Conservation (phyloP, 2,797 vertebrate genomes). For the Malacoraja senta region DNA sequence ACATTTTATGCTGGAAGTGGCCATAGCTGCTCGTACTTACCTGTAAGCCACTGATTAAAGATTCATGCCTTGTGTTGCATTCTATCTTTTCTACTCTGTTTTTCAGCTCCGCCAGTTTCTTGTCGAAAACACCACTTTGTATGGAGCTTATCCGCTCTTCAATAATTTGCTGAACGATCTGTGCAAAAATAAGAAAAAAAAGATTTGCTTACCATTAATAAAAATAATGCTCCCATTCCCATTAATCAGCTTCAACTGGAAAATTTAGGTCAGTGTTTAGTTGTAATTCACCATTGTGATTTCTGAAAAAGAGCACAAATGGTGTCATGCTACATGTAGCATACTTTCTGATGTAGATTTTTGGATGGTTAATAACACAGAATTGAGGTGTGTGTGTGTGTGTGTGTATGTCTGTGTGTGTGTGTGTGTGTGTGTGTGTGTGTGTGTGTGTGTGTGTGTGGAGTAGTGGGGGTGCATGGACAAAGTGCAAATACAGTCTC, state of each 20-base stretch:
- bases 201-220: background rate
- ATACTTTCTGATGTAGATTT: too few relatives aligned
- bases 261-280: too few relatives aligned
- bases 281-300: too few relatives aligned
- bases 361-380: too few relatives aligned
- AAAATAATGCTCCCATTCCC: background rate
- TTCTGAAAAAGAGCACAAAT: too few relatives aligned
- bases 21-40: conserved; percentile 44
- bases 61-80: conserved; percentile 80
- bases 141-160: conserved; percentile 76
- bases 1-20: conserved; percentile 48
- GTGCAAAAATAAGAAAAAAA: conserved; percentile 35
- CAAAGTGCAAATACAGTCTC: too few relatives aligned
- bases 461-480: too few relatives aligned
- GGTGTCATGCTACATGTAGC: too few relatives aligned
- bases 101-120: conserved; percentile 77
- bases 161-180: conserved; percentile 85
- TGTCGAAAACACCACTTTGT: conserved; percentile 79
- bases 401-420: too few relatives aligned
- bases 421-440: too few relatives aligned
- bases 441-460: too few relatives aligned
- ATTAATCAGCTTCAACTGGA: background rate
- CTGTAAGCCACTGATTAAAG: conserved; percentile 62
- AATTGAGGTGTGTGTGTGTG: too few relatives aligned
- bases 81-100: conserved; percentile 86